These are phyloP conservation scores for Chrysochloris asiatica DNA, from an alignment of 2,113 vertebrate genomes.

Conservation along the genomic window DNA sequence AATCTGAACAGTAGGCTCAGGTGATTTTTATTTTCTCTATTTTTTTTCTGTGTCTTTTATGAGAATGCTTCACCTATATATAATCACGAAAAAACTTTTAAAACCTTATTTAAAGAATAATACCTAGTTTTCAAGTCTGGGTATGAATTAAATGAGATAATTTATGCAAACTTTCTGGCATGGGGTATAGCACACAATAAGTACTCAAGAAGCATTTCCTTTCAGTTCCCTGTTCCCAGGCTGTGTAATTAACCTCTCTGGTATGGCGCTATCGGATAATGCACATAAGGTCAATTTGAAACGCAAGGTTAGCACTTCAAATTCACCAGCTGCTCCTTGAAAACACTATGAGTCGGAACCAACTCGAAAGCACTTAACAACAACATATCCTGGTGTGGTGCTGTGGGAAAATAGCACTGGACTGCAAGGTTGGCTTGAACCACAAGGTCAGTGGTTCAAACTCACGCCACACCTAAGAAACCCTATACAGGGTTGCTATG, in stretches of 20 bases:
- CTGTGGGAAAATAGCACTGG: too few relatives aligned
- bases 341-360: too few relatives aligned
- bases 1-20: background rate
- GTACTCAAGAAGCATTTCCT: constrained; percentile 7
- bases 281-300: too few relatives aligned
- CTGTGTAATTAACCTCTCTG: background rate
- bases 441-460: too few relatives aligned
- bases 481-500: too few relatives aligned
- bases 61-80: constrained; percentile 15
- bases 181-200: constrained; percentile 27
- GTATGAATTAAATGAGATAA: constrained; percentile 31
- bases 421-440: too few relatives aligned
- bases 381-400: too few relatives aligned
- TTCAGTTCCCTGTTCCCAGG: background rate
- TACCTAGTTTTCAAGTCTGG: constrained; percentile 19
- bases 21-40: constrained; percentile 56
- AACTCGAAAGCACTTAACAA: too few relatives aligned
- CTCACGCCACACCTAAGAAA: too few relatives aligned
- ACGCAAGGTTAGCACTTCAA: too few relatives aligned
- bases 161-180: constrained; percentile 23
- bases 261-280: too few relatives aligned
- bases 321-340: too few relatives aligned
- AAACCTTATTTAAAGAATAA: constrained; percentile 46
- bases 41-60: constrained; percentile 46
- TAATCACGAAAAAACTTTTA: constrained; percentile 23